phyloP scores from a whole-genome alignment of 2,888 invertebrate species.

The Dromius quadrimaculatus region DNA sequence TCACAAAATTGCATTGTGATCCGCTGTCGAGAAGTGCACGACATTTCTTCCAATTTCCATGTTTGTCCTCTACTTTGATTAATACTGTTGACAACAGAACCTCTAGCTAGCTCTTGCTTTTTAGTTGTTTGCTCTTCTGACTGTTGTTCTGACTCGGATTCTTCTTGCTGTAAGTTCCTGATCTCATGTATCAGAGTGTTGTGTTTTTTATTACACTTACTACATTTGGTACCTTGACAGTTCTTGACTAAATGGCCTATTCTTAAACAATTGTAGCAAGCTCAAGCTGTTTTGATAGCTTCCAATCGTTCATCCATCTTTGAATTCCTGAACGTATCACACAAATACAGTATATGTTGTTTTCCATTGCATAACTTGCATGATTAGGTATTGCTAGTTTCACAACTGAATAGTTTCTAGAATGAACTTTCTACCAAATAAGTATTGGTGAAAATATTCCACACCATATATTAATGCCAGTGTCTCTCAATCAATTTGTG shows the following conservation, averaged over 20 bases:
- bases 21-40: too few relatives aligned
- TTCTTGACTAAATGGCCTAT: not conserved
- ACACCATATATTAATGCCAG: too few relatives aligned
- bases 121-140: not conserved
- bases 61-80: not conserved
- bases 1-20: constrained; percentile 1
- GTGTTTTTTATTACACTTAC: constrained; percentile 5
- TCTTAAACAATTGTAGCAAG: constrained; percentile 14
- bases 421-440: not conserved
- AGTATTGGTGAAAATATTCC: too few relatives aligned
- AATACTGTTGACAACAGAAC: constrained; percentile 3
- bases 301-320: constrained; percentile 1
- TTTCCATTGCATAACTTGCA: constrained; percentile 1
- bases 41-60: constrained; percentile 10
- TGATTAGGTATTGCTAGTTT: not conserved
- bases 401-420: too few relatives aligned
- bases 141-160: not conserved
- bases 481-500: too few relatives aligned
- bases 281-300: not conserved
- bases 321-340: not conserved
- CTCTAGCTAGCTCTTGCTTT: not conserved
- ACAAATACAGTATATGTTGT: constrained; percentile 8
- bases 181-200: not conserved
- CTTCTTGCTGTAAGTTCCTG: not conserved
- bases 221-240: not conserved